Evolutionary conservation across 2,888 invertebrate species (phyloP), one percentile per base, ranked within the genome.

Genomic region (Folsomia manolachei): DNA sequence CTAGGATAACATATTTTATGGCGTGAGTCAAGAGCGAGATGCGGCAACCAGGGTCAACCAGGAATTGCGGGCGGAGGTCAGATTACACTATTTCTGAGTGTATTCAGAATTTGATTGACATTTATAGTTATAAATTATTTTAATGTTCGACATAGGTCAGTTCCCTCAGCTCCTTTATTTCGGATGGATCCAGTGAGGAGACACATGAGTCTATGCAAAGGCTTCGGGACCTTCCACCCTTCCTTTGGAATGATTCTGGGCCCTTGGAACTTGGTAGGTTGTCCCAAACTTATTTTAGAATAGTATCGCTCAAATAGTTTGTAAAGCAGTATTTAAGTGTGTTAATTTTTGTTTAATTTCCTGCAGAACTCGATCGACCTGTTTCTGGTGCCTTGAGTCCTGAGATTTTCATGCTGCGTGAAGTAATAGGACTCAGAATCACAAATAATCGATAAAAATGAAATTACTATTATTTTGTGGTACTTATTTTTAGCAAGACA

Each of bases 401-500:
- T 18, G 67, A 67, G 26, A 26, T 56, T 1, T 67, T n/a, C 23
- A 52, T 60, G n/a, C 23, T 26, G 1, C 24, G 67, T 52, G 67
- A 67, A 19, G 67, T 67, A 19, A 25, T 4, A 4, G n/a, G n/a
- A n/a, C n/a, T n/a, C n/a, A n/a, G n/a, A n/a, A n/a, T 2, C 9
- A 66, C 39, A 56, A 56, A 56, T 19, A 21, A 56, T 56, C 7
- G 21, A 56, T 7, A 14, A 19, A 56, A 56, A 7, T 56, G 56
- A 56, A n/a, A 19, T 19, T 21, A n/a, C 7, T 19, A n/a, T 70
- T 63, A 66, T 39, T n/a, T 69, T 72, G 26, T 67, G 68, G 4
- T 69, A 82, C 82, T 76, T 77, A 71, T 80, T 81, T 24, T 81
- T 82, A 82, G 69, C 78, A 53, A 79, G 82, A 70, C 23, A n/a